Evolutionary conservation across 2,797 vertebrate genomes (phyloP), one percentile per base, ranked within the genome.

Genomic region (Peromyscus eremicus): DNA sequence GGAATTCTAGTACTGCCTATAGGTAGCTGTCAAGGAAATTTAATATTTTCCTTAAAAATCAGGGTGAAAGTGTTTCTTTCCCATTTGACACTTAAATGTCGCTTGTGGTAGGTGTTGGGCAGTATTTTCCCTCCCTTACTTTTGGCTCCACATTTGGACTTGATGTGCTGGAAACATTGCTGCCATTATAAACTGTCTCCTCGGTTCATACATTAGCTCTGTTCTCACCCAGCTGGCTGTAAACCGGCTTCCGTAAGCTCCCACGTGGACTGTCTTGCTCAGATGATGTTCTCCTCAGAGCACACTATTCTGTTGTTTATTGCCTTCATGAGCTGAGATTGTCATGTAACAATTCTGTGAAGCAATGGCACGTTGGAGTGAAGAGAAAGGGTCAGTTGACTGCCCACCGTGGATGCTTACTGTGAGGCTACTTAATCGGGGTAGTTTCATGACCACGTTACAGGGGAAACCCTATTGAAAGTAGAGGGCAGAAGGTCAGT

Each of bases 201-300:
- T 66, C 94, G 92, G 77, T 77, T 96, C 49, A 23, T 71, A 9
- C 2, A 17, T 55, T 64, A 64, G 55, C 73, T 96, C 95, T 97
- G 92, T 92, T 94, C 96, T 87, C 52, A 93, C 40, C n/a, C 71
- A 10, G 16, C 37, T 73, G 71, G 71, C 37, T 43, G 23, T 27
- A 25, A 75, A 71, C 81, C 88, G 73, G 23, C 52, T 83, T 97
- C 82, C 86, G 46, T 94, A 89, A 96, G 83, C 37, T 40, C 75
- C 1, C 66, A 81, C 75, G 52, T 52, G 21, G 43, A 43, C 52
- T 64, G 1, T 68, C 57, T 91, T 76, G 60, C 10, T 95, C 43
- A 68, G 70, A 73, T 92, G 60, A 55, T 77, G 40, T 21, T 89
- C 57, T 95, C 66, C 57, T 95, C 46, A 82, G 85, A 95, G 40